Conservation (phyloP, 37 sponge, comb jelly and placozoan species). For the Eunapius fragilis region DNA sequence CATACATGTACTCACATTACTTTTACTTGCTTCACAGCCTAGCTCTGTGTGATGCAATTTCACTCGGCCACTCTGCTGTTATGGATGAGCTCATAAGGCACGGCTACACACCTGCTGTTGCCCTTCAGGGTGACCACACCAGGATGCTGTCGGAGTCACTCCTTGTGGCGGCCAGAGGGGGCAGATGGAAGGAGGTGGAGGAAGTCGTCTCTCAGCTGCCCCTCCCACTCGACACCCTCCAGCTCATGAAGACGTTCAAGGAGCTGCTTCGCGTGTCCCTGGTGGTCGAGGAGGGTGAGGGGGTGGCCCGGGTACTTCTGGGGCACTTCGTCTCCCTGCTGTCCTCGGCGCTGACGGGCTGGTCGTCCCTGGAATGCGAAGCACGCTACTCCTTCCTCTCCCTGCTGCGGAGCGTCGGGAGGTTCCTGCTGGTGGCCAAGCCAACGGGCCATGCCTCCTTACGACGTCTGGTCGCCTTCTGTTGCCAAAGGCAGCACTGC, state of each 20-base stretch:
- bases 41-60: neutral
- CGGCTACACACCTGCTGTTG: neutral
- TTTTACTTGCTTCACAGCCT: neutral
- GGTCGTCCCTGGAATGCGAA: neutral
- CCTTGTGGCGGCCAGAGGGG: neutral
- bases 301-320: neutral
- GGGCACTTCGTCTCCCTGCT: neutral
- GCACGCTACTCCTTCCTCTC: neutral
- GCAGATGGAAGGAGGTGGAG: slow-evolving; percentile 21
- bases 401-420: neutral
- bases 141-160: neutral
- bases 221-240: neutral
- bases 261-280: neutral
- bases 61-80: neutral
- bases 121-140: neutral
- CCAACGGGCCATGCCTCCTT: neutral
- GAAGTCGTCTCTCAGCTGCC: neutral
- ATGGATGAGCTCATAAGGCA: neutral
- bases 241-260: neutral
- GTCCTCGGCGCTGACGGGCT: neutral
- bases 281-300: neutral
- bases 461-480: neutral
- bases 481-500: neutral
- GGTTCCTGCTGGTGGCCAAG: neutral
- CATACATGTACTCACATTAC: no score